Evolutionary conservation across 1,140 invertebrate species (phyloP), one percentile per base, ranked within the genome.

Genomic region (Bombus difficillimus): DNA sequence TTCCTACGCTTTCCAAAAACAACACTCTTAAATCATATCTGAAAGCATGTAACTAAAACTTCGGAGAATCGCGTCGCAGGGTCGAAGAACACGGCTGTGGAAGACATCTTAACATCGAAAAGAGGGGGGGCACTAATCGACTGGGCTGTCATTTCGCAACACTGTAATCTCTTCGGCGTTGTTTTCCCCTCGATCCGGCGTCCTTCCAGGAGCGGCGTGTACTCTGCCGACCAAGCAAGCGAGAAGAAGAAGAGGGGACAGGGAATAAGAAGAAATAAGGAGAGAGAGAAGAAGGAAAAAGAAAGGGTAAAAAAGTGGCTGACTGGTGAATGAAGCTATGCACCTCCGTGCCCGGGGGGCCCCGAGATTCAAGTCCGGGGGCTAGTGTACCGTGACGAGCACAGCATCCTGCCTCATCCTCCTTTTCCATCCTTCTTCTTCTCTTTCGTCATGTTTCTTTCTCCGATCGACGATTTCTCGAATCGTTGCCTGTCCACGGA

Each of bases 351-450:
- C 89, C 93, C 92, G 89, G 92, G 93, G 92, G 92, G 91, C 89
- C 87, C 86, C 25, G 86, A 90, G 91, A 93, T 93, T 93, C 93
- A 93, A 93, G 93, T 93, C 92, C 92, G 89, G 92, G 90, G 93
- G 91, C 93, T 92, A 94, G 93, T 93, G 91, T 94, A 93, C 93
- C 93, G 92, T 94, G 93, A 94, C 93, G 93, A 85, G 92, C 90
- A 88, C 92, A 93, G 92, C 93, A 94, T 93, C 91, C 91, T 91
- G 88, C 78, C 82, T 71, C 78, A 78, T 81, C 84, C 83, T 82
- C 82, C 68, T 66, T 53, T 64, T 64, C 66, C 32, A 25, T 77
- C 75, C 22, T 75, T 59, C 66, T 47, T 47, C 73, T 57, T 32
- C 57, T 39, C 18, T 32, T 34, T 81, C 84, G 74, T 82, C 82